These are phyloP conservation scores for Nematopogon swammerdamellus DNA, from an alignment of 2,888 invertebrate genomes.

Conservation along the genomic window DNA sequence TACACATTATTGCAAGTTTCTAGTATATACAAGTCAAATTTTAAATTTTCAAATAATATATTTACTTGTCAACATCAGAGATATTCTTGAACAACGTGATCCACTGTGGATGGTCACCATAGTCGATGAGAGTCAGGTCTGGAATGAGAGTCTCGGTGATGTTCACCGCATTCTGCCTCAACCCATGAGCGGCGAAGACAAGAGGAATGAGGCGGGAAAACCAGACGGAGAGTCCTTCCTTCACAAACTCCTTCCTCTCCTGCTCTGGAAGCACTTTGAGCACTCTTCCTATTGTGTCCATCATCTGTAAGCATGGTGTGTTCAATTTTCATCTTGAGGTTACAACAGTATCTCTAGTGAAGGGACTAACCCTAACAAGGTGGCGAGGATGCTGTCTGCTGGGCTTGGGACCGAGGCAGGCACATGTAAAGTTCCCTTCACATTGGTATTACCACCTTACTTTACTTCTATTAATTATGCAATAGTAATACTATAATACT, in stretches of 20 bases:
- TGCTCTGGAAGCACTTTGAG: slow-evolving; percentile 26
- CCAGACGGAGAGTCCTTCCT: slow-evolving; percentile 42
- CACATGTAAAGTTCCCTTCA: too few relatives aligned
- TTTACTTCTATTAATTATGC: too few relatives aligned
- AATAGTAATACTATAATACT: too few relatives aligned
- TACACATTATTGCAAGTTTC: too few relatives aligned
- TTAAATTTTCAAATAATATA: slow-evolving; percentile 8
- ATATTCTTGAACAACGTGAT: slow-evolving; percentile 28
- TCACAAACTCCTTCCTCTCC: slow-evolving; percentile 26
- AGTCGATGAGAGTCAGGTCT: slow-evolving; percentile 30
- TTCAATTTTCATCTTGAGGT: not conserved
- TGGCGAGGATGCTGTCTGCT: too few relatives aligned
- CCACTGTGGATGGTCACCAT: slow-evolving; percentile 37
- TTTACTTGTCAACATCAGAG: slow-evolving; percentile 30
- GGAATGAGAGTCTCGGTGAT: slow-evolving; percentile 32
- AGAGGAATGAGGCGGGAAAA: slow-evolving; percentile 42
- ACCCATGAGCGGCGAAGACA: slow-evolving; percentile 21
- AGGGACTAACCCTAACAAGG: too few relatives aligned
- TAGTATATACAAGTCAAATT: too few relatives aligned
- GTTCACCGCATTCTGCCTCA: not conserved
- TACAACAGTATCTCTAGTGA: not conserved
- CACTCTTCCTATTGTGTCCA: slow-evolving; percentile 29
- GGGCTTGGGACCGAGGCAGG: too few relatives aligned
- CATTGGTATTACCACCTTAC: too few relatives aligned
- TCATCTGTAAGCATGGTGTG: slow-evolving; percentile 20